phyloP scores from a whole-genome alignment of 2,888 invertebrate species.

The Sabatieria punctata region DNA sequence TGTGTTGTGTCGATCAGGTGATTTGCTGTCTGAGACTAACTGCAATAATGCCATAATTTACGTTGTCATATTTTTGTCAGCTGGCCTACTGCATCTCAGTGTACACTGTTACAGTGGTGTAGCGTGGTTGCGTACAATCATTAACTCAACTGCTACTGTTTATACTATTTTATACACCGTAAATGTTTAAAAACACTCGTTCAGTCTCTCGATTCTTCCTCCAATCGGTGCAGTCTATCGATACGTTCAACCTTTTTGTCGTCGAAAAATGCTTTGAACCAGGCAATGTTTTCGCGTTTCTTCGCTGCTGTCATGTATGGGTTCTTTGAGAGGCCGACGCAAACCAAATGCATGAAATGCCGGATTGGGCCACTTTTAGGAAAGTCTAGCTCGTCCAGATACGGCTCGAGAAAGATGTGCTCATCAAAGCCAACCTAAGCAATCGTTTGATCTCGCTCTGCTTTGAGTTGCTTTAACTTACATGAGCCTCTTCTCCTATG shows the following conservation, averaged over 20 bases:
- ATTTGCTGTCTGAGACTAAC: too few species aligned
- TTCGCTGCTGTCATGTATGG: conserved; percentile 68
- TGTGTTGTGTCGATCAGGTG: too few species aligned
- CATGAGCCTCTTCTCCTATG: conserved; percentile 39
- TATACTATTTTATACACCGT: too few species aligned
- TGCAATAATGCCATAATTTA: too few species aligned
- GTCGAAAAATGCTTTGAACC: conserved; percentile 77
- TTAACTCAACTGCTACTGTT: too few species aligned
- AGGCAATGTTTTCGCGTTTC: conserved; percentile 69
- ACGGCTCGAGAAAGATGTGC: conserved; percentile 75
- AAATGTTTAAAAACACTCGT: too few species aligned
- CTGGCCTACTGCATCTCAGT: too few species aligned
- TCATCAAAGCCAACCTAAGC: conserved; percentile 63
- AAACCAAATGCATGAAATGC: conserved; percentile 93
- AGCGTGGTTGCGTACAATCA: too few species aligned
- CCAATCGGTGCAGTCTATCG: neutral
- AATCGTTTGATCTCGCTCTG: neutral
- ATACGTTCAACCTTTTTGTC: conserved; percentile 40
- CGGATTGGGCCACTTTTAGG: conserved; percentile 72
- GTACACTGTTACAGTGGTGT: too few species aligned
- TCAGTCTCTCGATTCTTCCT: too few species aligned
- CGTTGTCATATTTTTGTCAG: too few species aligned
- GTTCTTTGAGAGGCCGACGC: conserved; percentile 80
- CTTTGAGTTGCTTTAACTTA: conserved; percentile 2
- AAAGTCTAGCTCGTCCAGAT: conserved; percentile 58